Evolutionary conservation across 2,888 invertebrate species (phyloP).

Genomic region (Erannis defoliaria): DNA sequence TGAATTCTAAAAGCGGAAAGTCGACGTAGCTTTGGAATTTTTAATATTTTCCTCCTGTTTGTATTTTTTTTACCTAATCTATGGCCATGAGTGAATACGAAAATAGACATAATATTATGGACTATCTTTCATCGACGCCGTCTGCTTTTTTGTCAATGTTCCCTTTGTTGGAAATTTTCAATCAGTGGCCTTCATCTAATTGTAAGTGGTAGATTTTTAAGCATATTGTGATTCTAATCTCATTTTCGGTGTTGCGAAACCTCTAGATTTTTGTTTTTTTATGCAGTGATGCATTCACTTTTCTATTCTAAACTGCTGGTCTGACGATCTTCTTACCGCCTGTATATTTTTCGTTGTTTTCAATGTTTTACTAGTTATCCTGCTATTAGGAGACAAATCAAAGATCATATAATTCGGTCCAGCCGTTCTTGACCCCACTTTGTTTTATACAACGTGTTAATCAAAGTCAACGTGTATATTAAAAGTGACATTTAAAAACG

Average conservation of each 20-base stretch:
- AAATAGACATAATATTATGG: slow-evolving; percentile 62
- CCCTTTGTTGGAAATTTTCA: slow-evolving; percentile 66
- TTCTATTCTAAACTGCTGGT: too few species aligned
- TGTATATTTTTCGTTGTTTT: too few species aligned
- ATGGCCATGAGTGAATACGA: slow-evolving; percentile 54
- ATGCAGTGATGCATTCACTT: background rate
- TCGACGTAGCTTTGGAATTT: slow-evolving; percentile 2
- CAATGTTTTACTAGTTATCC: too few species aligned
- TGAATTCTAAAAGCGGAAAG: slow-evolving; percentile 1
- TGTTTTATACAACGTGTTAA: too few species aligned
- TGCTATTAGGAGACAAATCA: too few species aligned
- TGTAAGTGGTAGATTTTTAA: slow-evolving; percentile 25
- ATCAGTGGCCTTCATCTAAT: slow-evolving; percentile 72
- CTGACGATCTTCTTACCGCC: too few species aligned
- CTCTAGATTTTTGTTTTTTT: background rate
- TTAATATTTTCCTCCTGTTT: slow-evolving; percentile 54
- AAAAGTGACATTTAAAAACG: too few species aligned
- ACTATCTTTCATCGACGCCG: slow-evolving; percentile 67
- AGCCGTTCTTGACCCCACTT: too few species aligned
- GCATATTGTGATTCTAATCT: slow-evolving; percentile 4
- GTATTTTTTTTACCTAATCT: slow-evolving; percentile 45
- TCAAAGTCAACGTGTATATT: too few species aligned
- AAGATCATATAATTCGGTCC: too few species aligned
- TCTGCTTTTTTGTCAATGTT: slow-evolving; percentile 61
- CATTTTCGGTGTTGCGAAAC: slow-evolving; percentile 16